These are phyloP conservation scores for Xenus cinereus DNA, from an alignment of 2,113 vertebrate genomes.

Conservation along the genomic window DNA sequence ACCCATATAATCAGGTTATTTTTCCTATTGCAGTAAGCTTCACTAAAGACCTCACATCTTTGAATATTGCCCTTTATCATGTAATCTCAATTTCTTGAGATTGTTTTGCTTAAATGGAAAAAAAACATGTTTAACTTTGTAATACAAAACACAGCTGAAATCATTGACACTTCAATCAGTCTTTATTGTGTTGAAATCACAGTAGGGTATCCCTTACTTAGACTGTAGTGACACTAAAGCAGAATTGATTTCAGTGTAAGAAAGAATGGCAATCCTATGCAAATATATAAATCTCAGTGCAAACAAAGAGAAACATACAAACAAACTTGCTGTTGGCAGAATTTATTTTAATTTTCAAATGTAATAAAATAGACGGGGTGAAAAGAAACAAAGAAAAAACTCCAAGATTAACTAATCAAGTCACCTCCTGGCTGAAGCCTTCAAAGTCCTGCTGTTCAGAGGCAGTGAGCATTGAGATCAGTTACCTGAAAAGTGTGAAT, in stretches of 20 bases:
- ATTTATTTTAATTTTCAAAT: conserved; percentile 38
- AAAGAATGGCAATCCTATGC: neutral
- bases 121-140: conserved; percentile 58
- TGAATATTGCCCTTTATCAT: neutral
- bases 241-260: conserved; percentile 57
- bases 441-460: conserved; percentile 6
- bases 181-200: conserved; percentile 60
- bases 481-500: neutral
- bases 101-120: conserved; percentile 60
- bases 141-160: conserved; percentile 68
- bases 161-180: conserved; percentile 71
- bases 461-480: neutral
- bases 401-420: neutral
- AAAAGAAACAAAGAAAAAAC: neutral
- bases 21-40: neutral
- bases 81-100: neutral
- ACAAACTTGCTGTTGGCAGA: neutral
- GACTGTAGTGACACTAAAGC: conserved; percentile 55
- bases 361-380: neutral
- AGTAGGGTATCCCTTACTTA: conserved; percentile 52
- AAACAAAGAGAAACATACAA: conserved; percentile 19
- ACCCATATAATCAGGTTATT: neutral
- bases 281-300: conserved; percentile 22
- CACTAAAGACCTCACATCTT: neutral
- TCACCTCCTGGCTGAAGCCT: neutral